phyloP scores from a whole-genome alignment of 2,113 vertebrate genomes.

The Daboia siamensis region DNA sequence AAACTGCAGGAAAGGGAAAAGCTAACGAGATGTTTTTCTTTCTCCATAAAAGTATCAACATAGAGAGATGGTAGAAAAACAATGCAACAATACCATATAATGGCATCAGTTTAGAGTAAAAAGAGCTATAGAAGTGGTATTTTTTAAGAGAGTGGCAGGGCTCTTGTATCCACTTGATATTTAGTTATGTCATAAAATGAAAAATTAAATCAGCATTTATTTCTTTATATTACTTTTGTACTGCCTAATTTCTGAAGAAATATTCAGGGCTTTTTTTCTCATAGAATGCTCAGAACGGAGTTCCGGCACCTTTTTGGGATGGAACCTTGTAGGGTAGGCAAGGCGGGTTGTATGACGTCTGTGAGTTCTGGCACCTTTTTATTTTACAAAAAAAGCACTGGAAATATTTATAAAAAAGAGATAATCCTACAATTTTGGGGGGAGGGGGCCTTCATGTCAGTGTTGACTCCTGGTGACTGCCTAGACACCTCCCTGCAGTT shows the following conservation, averaged over 20 bases:
- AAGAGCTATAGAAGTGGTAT: neutral
- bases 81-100: neutral
- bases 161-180: neutral
- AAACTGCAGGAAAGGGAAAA: constrained; percentile 33
- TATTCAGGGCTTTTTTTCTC: too few relatives aligned
- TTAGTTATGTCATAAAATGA: neutral
- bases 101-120: neutral
- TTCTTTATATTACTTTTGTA: neutral
- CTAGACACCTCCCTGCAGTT: neutral
- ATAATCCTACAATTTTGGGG: neutral
- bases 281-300: too few relatives aligned
- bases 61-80: neutral
- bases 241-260: neutral
- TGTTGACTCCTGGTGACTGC: neutral
- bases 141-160: neutral
- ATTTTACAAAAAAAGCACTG: too few relatives aligned
- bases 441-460: neutral
- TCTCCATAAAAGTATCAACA: neutral
- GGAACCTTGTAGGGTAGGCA: too few relatives aligned
- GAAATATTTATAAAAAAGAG: constrained; percentile 27
- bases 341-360: too few relatives aligned
- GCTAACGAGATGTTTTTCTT: neutral
- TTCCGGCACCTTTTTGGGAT: too few relatives aligned
- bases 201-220: constrained; percentile 15
- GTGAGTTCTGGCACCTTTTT: too few relatives aligned